Evolutionary conservation across 2,113 vertebrate genomes (phyloP).

Genomic region (Mirza zaza): DNA sequence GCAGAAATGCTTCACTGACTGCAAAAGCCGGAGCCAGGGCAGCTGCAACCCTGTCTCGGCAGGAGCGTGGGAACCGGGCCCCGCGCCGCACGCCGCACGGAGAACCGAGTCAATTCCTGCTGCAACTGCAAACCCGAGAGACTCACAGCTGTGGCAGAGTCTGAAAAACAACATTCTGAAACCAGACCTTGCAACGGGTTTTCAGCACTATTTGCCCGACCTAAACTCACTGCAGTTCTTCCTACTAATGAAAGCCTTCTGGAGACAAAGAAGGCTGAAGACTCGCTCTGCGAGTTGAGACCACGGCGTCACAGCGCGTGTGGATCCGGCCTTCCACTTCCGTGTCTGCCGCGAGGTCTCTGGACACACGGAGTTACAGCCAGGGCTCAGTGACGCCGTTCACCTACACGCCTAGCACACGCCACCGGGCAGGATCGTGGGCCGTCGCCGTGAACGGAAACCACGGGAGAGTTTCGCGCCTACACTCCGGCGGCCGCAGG

Average conservation of each 20-base stretch:
- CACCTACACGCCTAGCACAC: not conserved
- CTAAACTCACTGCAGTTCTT: not conserved
- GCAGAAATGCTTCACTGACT: not conserved
- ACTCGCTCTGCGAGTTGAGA: not conserved
- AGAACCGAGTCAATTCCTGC: not conserved
- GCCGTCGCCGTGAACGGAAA: too few relatives aligned
- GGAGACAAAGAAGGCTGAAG: not conserved
- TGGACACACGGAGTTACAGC: not conserved
- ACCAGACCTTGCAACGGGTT: not conserved
- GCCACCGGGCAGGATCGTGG: not conserved
- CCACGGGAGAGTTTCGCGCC: not conserved
- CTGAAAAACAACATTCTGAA: not conserved
- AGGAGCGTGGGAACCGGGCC: not conserved
- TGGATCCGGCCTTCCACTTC: not conserved
- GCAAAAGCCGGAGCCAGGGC: not conserved
- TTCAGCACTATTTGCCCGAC: not conserved
- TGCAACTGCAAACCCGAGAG: not conserved
- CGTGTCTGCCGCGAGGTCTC: not conserved
- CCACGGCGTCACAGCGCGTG: not conserved
- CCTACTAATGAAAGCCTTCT: not conserved
- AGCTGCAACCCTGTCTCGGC: not conserved
- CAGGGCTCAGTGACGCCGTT: not conserved
- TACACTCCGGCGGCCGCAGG: too few relatives aligned
- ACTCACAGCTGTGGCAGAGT: too few relatives aligned
- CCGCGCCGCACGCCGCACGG: fast-evolving